phyloP scores from a whole-genome alignment of 2,888 invertebrate genomes.

The Lithodes maja region DNA sequence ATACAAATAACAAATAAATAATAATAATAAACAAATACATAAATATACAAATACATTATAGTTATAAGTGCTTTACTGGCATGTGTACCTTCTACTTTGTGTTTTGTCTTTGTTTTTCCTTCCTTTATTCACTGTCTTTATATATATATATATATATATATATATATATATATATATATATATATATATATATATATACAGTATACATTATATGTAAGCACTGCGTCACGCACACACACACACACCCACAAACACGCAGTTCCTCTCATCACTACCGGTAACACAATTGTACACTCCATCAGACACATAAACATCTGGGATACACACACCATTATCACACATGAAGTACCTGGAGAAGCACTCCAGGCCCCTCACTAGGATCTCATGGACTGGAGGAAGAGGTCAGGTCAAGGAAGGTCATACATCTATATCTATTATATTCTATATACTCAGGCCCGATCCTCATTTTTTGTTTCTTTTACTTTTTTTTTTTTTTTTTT shows the following conservation, averaged over 20 bases:
- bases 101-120: not conserved
- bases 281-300: slow-evolving; percentile 52
- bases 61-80: not conserved
- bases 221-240: no score
- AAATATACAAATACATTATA: not conserved
- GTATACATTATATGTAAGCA: no score
- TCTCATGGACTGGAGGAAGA: no score
- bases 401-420: no score
- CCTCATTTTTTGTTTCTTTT: no score
- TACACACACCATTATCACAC: slow-evolving; percentile 47
- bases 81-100: not conserved
- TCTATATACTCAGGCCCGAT: no score
- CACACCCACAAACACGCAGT: not conserved
- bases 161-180: slow-evolving; percentile 28
- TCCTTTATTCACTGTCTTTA: not conserved
- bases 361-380: not conserved
- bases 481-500: no score
- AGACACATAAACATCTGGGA: slow-evolving; percentile 39
- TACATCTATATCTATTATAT: no score
- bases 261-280: slow-evolving; percentile 42
- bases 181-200: not conserved
- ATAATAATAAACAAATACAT: no score
- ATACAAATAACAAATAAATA: not conserved
- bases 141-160: slow-evolving; percentile 33
- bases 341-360: slow-evolving; percentile 57